Conservation (phyloP, 2,113 vertebrate genomes). For the Cephalophus harveyi region DNA sequence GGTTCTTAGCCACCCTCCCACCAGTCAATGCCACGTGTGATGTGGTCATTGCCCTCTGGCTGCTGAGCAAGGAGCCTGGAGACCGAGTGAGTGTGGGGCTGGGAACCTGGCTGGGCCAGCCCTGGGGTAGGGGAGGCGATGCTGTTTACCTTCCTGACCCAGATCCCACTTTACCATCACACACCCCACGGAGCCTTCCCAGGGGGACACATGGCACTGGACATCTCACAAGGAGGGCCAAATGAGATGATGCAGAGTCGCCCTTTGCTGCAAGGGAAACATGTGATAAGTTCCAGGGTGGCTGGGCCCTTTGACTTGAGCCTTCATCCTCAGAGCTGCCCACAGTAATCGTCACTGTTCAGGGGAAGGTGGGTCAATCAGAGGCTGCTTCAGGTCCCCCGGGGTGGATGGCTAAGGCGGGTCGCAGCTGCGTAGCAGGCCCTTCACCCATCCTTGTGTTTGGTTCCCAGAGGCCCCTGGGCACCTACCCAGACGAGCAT, state of each 20-base stretch:
- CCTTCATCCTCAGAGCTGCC: not conserved
- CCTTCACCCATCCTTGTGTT: not conserved
- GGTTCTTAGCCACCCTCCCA: conserved; percentile 80
- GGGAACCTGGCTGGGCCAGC: not conserved
- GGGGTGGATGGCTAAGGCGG: not conserved
- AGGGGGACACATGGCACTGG: not conserved
- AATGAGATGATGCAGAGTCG: not conserved
- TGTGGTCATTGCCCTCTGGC: conserved; percentile 65
- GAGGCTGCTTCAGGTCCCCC: not conserved
- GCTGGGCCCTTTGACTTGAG: not conserved
- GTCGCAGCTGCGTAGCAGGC: not conserved
- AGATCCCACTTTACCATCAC: not conserved
- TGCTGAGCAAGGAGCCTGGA: conserved; percentile 79
- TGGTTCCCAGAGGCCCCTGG: conserved; percentile 45
- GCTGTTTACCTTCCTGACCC: not conserved
- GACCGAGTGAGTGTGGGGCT: conserved; percentile 70
- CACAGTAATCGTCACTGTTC: not conserved
- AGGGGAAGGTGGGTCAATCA: not conserved
- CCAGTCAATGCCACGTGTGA: conserved; percentile 75
- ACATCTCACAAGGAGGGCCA: not conserved
- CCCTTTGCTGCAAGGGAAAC: not conserved
- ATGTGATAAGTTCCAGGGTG: not conserved
- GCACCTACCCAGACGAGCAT: conserved; percentile 78
- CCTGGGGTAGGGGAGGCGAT: not conserved
- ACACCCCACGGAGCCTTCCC: not conserved